Evolutionary conservation across 2,888 invertebrate genomes (phyloP).

Genomic region (Eupeodes latifasciatus): DNA sequence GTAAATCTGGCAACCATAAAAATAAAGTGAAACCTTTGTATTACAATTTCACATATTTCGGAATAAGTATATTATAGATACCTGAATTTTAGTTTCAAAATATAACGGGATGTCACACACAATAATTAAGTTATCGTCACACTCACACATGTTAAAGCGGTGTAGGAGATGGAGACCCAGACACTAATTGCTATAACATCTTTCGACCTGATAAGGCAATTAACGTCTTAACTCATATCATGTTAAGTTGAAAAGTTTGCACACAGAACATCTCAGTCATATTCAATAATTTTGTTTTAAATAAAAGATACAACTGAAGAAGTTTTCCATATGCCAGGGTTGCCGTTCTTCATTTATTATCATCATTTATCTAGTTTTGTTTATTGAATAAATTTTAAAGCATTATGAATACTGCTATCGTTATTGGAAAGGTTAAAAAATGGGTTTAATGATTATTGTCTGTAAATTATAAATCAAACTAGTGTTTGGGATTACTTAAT

Average conservation of each 20-base stretch:
- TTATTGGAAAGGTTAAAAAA: too few relatives aligned
- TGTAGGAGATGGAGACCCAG: neutral
- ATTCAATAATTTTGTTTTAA: neutral
- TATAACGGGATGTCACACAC: constrained; percentile 13
- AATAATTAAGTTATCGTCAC: constrained; percentile 32
- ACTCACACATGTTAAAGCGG: neutral
- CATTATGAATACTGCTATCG: too few relatives aligned
- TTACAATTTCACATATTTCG: neutral
- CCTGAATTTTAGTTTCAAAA: constrained; percentile 2
- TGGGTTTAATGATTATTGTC: too few relatives aligned
- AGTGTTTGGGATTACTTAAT: too few relatives aligned
- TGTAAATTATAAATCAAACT: too few relatives aligned
- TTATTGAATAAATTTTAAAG: too few relatives aligned
- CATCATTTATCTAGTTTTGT: too few relatives aligned
- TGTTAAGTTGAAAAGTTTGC: neutral
- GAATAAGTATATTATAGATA: neutral
- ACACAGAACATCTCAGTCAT: neutral
- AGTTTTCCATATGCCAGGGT: neutral
- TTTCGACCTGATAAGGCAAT: constrained; percentile 55
- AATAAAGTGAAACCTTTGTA: neutral
- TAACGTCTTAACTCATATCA: constrained; percentile 48
- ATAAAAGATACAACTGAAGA: neutral
- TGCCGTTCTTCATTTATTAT: neutral
- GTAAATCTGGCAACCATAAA: neutral
- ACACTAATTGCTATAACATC: constrained; percentile 51